Base-by-base conservation (phyloP, 1,140 invertebrate genomes). In the Elysia chlorotica region DNA sequence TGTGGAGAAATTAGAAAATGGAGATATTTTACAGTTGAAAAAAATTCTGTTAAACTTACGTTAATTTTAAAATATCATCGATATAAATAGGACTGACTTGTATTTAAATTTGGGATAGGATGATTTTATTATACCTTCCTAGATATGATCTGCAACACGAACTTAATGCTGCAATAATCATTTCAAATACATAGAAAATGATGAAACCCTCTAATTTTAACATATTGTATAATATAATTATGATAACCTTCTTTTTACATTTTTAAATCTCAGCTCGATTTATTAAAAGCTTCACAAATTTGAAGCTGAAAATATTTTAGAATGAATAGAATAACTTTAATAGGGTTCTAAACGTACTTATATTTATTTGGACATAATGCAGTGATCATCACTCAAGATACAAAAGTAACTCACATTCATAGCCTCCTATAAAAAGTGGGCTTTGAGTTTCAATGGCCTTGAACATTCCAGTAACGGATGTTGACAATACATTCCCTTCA, bases 361-460 rank as follows among this genome's bases (percentile, higher is more conserved):
- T 48, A 35, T 41, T 5, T 23, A 69, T 28, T 63, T 53, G n/a
- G 23, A 59, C 17, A 19, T 0, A n/a, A 25, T 61, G 2, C 31
- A 19, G 35, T 53, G 10, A 48, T 14, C 41, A 48, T 10, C 10
- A 48, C 41, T n/a, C 41, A 48, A 48, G n/a, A 14, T 14, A 10
- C 41, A 48, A 48, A 48, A 48, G 41, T n/a, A 21, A 65, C 66
- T 81, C 84, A 96, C 95, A 93, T 88, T 94, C 93, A 81, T 96
- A 83, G 57, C 95, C 95, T 54, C 94, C 95, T 79, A 97, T 92
- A 77, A 93, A 95, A 0, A 96, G 87, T 28, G 93, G 91, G 75
- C 90, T 79, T 53, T 76, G 66, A 76, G 87, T 89, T 79, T 87
- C 89, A 14, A 48, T 48, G 41, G n/a, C n/a, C n/a, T n/a, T n/a